Conservation (phyloP, 2,888 invertebrate genomes). For the Trachelus troglodyta region DNA sequence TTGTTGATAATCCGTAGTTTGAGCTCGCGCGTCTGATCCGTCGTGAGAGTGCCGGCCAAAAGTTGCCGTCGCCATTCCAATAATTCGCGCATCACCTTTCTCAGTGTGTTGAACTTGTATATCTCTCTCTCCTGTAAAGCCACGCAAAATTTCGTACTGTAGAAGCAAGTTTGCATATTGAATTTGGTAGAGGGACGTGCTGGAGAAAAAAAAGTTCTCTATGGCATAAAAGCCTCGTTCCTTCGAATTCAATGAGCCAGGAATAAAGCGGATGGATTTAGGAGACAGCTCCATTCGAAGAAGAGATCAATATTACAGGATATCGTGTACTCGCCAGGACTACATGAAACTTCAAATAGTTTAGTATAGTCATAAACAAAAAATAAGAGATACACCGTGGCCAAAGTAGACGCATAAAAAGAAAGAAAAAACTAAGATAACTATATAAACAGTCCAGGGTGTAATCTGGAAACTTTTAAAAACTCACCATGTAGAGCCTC, state of each 20-base stretch:
- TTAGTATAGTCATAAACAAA: conserved; percentile 11
- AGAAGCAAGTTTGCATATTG: conserved; percentile 5
- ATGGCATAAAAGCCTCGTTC: not conserved
- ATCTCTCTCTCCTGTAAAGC: conserved; percentile 78
- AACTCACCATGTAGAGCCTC: conserved; percentile 86
- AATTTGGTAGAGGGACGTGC: conserved; percentile 1
- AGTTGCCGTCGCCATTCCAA: conserved; percentile 87
- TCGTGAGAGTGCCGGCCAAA: conserved; percentile 88
- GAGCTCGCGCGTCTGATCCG: conserved; percentile 89
- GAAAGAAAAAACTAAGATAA: conserved; percentile 22
- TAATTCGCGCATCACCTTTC: conserved; percentile 91
- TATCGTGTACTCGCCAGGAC: not conserved
- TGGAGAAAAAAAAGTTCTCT: not conserved
- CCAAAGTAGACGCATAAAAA: conserved; percentile 17
- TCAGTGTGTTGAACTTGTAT: conserved; percentile 86
- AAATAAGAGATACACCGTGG: conserved; percentile 20
- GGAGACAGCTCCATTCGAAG: not conserved
- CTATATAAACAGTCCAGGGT: no score
- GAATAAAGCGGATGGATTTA: not conserved
- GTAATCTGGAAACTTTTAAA: not conserved
- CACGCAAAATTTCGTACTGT: not conserved
- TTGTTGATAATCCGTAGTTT: conserved; percentile 89
- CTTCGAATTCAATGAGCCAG: not conserved
- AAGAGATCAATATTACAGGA: not conserved
- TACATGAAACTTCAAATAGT: not conserved